Evolutionary conservation across 2,888 invertebrate species (phyloP).

Genomic region (Helicoverpa assulta): DNA sequence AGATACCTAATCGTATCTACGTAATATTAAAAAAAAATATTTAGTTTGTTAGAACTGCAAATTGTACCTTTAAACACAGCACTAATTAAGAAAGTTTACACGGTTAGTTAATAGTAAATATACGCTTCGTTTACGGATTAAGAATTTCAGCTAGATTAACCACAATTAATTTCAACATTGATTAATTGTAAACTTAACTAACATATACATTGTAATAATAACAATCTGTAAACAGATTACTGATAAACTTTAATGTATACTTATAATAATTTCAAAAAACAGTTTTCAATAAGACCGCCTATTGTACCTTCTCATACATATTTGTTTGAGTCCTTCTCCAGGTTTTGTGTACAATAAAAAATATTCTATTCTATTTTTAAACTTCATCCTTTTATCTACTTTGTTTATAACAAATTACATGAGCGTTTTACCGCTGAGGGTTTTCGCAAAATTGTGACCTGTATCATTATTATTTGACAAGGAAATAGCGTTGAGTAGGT

Average conservation of each 20-base stretch:
- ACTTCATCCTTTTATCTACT: not conserved
- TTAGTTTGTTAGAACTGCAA: no score
- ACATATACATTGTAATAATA: no score
- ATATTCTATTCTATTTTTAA: no score
- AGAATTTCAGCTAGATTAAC: not conserved
- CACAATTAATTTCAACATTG: not conserved
- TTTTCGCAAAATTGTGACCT: conserved; percentile 8
- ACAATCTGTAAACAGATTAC: no score
- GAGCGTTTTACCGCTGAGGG: not conserved
- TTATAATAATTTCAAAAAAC: not conserved
- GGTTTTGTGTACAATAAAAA: no score
- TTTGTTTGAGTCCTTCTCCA: no score
- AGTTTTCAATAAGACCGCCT: not conserved
- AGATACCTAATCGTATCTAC: no score
- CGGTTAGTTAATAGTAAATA: not conserved
- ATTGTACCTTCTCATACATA: no score
- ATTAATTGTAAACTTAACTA: not conserved
- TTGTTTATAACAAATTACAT: conserved; percentile 3
- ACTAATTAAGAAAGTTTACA: not conserved
- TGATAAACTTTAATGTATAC: not conserved
- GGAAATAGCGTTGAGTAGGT: conserved; percentile 33
- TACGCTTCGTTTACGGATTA: not conserved
- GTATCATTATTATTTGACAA: conserved; percentile 39
- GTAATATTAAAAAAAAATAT: no score
- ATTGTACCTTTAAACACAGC: no score